Evolutionary conservation across 2,113 vertebrate genomes (phyloP).

Genomic region (Theropithecus gelada): DNA sequence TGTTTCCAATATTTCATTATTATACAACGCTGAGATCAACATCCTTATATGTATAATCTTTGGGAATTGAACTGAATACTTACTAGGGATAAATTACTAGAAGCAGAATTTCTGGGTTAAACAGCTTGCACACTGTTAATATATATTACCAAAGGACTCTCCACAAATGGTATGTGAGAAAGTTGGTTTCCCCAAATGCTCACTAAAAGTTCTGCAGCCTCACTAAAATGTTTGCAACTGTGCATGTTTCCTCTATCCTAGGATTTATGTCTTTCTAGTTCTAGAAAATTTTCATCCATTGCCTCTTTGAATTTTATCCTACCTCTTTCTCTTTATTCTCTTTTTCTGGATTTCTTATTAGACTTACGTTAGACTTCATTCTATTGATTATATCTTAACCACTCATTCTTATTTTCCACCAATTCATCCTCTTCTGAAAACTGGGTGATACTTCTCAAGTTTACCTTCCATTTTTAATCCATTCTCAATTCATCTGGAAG

Average conservation of each 20-base stretch:
- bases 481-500: background rate
- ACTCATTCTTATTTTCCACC: background rate
- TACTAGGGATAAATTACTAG: conserved; percentile 5
- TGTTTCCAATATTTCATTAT: background rate
- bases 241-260: background rate
- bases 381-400: background rate
- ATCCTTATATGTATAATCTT: background rate
- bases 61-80: background rate
- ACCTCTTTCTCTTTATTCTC: background rate
- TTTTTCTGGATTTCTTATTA: background rate
- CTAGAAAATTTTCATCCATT: background rate
- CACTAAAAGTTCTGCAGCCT: background rate
- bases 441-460: background rate
- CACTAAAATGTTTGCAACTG: background rate
- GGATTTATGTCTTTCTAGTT: background rate
- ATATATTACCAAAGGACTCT: background rate
- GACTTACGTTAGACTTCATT: background rate
- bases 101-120: background rate
- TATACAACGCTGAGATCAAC: background rate
- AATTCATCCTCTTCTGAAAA: background rate
- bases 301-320: background rate
- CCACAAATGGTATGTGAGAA: background rate
- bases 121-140: background rate
- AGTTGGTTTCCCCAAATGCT: background rate
- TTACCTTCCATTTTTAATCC: background rate